A percentile compares a stretch with the other conserved stretches of the same genome.
Evolutionary conservation across 2,797 vertebrate genomes (phyloP).

Genomic region (Xenops minutus): DNA sequence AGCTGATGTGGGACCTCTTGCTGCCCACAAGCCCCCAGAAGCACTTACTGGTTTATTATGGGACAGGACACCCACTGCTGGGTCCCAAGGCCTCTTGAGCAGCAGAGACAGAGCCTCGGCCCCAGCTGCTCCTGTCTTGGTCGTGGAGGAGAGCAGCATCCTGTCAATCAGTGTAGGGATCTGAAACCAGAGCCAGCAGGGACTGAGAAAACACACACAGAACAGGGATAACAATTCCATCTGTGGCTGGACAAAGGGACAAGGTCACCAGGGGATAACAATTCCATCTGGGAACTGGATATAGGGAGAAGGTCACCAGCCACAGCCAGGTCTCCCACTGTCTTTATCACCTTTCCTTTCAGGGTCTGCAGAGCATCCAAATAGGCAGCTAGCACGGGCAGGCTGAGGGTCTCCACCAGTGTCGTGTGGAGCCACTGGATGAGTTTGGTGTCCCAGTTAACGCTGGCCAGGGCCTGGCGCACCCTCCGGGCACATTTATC

Average conservation of each 20-base stretch:
- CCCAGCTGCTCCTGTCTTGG: slow-evolving; percentile 88
- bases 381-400: slow-evolving; percentile 94
- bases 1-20: rapidly evolving
- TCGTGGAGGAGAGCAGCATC: slow-evolving; percentile 89
- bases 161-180: slow-evolving; percentile 93
- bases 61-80: slow-evolving; percentile 93
- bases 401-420: slow-evolving; percentile 92
- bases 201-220: background rate
- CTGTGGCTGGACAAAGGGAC: rapidly evolving
- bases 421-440: slow-evolving; percentile 96
- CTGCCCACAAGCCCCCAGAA: background rate
- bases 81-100: slow-evolving; percentile 97
- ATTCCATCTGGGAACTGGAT: rapidly evolving
- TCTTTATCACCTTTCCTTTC: slow-evolving; percentile 89
- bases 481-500: slow-evolving; percentile 96
- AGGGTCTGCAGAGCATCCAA: slow-evolving; percentile 96
- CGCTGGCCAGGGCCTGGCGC: slow-evolving; percentile 91
- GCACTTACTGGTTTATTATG: slow-evolving; percentile 94
- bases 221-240: background rate
- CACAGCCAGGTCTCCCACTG: too few species aligned
- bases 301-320: rapidly evolving
- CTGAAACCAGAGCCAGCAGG: slow-evolving; percentile 69
- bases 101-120: slow-evolving; percentile 93
- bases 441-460: slow-evolving; percentile 94
- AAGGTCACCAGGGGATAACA: rapidly evolving